phyloP scores from a whole-genome alignment of 2,888 invertebrate genomes.

The Eurytoma californica region DNA sequence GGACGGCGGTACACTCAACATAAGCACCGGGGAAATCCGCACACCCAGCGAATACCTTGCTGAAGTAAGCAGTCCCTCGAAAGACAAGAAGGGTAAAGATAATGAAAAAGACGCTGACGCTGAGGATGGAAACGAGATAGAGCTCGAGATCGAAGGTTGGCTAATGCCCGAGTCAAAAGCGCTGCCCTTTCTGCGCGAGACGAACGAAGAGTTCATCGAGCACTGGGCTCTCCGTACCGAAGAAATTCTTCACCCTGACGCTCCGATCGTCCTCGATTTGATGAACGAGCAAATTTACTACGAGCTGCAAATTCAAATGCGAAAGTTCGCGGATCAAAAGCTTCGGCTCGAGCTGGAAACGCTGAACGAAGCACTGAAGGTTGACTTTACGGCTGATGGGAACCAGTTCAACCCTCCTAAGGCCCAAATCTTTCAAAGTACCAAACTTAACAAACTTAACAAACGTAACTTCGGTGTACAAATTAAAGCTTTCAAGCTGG shows the following conservation, averaged over 20 bases:
- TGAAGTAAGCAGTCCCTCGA: slow-evolving; percentile 42
- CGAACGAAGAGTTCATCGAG: slow-evolving; percentile 59
- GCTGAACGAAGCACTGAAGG: slow-evolving; percentile 77
- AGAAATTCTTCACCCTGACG: slow-evolving; percentile 78
- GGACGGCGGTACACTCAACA: slow-evolving; percentile 82
- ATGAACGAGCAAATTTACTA: slow-evolving; percentile 81
- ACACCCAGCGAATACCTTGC: slow-evolving; percentile 79
- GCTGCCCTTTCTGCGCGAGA: slow-evolving; percentile 56
- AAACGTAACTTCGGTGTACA: no score
- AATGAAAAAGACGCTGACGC: slow-evolving; percentile 49
- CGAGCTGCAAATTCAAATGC: slow-evolving; percentile 81
- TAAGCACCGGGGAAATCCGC: slow-evolving; percentile 79
- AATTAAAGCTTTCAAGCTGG: no score
- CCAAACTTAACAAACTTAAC: no score
- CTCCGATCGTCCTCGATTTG: slow-evolving; percentile 80
- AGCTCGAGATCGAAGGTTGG: slow-evolving; percentile 51
- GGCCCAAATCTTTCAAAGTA: slow-evolving; percentile 10
- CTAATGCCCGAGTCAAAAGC: slow-evolving; percentile 68
- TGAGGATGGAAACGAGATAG: neutral
- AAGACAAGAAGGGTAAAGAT: slow-evolving; percentile 46
- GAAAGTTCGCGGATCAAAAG: slow-evolving; percentile 83
- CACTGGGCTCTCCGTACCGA: slow-evolving; percentile 76
- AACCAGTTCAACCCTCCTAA: neutral
- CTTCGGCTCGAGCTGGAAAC: slow-evolving; percentile 79
- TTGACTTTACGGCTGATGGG: slow-evolving; percentile 67